phyloP scores from a whole-genome alignment of 1,140 invertebrate species.

The Hormaphis cornu region DNA sequence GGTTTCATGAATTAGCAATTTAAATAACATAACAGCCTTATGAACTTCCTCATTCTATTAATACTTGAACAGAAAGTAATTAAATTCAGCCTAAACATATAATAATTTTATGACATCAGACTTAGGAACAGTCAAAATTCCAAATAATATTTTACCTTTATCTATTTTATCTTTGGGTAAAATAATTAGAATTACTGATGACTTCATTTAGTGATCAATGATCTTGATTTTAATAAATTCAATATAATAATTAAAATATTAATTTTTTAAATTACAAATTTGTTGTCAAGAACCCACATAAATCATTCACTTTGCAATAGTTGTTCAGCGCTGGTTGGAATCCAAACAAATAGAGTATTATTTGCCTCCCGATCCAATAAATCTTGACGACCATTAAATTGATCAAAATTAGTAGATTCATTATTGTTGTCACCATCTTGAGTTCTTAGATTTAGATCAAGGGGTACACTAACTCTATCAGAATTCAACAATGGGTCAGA shows the following conservation, averaged over 20 bases:
- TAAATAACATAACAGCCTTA: constrained; percentile 10
- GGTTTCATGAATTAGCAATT: background rate
- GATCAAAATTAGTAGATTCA: constrained; percentile 22
- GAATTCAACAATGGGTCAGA: constrained; percentile 6
- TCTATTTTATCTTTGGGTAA: background rate
- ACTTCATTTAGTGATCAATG: background rate
- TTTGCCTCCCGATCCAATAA: constrained; percentile 31
- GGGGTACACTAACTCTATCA: constrained; percentile 3
- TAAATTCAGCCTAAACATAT: background rate
- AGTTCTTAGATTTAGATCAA: constrained; percentile 33
- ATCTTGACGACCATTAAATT: constrained; percentile 19
- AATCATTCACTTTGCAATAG: constrained; percentile 33
- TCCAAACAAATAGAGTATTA: constrained; percentile 35
- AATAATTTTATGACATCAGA: constrained; percentile 5
- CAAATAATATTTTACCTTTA: background rate
- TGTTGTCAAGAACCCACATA: background rate
- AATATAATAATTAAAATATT: background rate
- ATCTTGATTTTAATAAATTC: background rate
- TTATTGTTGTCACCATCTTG: constrained; percentile 19
- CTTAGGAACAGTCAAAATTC: background rate
- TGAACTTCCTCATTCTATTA: background rate
- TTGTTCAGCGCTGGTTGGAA: constrained; percentile 29
- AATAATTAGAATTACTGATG: background rate
- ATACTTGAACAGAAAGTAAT: background rate
- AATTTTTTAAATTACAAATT: background rate